A percentile compares a stretch with the other conserved stretches of the same genome.
These are phyloP conservation scores for Aplidium turbinatum DNA, from an alignment of 23 tunicate genomes.

Conservation along the genomic window DNA sequence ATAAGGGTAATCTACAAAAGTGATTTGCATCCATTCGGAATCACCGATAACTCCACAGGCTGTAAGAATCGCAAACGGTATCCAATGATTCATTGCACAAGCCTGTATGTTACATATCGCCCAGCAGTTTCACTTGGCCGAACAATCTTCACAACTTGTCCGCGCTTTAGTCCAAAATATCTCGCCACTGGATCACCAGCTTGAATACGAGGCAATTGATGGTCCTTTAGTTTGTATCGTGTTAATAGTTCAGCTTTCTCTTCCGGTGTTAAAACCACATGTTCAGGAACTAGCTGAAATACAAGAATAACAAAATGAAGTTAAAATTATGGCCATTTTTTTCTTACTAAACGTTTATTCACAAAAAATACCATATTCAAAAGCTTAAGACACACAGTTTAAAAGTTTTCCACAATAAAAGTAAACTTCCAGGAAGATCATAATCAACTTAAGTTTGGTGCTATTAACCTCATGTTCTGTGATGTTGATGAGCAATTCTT, in stretches of 20 bases:
- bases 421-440: too few species aligned
- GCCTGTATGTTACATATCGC: slow-evolving; percentile 90
- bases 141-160: slow-evolving; percentile 96
- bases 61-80: too few species aligned
- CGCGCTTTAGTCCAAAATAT: slow-evolving; percentile 93
- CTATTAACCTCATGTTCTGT: slow-evolving; percentile 97
- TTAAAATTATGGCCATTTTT: too few species aligned
- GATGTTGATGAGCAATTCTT: slow-evolving; percentile 89
- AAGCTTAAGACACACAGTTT: too few species aligned
- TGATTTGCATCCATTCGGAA: too few species aligned
- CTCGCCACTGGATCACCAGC: slow-evolving; percentile 97
- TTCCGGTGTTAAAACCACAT: slow-evolving; percentile 78
- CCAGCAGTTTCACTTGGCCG: slow-evolving; percentile 97
- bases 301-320: too few species aligned
- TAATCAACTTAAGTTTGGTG: too few species aligned
- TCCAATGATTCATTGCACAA: slow-evolving; percentile 94
- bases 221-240: slow-evolving; percentile 92
- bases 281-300: slow-evolving; percentile 91
- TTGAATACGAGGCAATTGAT: slow-evolving; percentile 93
- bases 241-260: slow-evolving; percentile 83
- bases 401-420: too few species aligned
- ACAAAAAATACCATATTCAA: too few species aligned
- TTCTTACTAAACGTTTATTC: too few species aligned
- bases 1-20: too few species aligned
- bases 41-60: too few species aligned